Evolutionary conservation across 1,140 invertebrate genomes (phyloP).

Genomic region (fruit fly (Drosophila melanogaster)): Release_6_plus_ISO1_MT NC_004354.4:1850001-1850500

Average conservation of each 20-base stretch:
- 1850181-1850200: constrained; percentile 22
- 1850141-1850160: not conserved
- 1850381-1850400: too few species aligned
- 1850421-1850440: too few species aligned
- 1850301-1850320: constrained; percentile 13
- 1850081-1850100: too few species aligned
- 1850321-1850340: constrained; percentile 8
- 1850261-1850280: constrained; percentile 1
- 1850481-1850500: too few species aligned
- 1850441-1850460: not conserved
- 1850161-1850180: not conserved
- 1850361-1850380: not conserved
- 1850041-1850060: too few species aligned
- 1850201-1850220: constrained; percentile 52
- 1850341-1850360: not conserved
- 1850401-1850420: too few species aligned
- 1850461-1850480: not conserved
- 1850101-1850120: too few species aligned
- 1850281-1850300: constrained; percentile 25
- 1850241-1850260: not conserved
- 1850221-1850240: not conserved
- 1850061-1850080: too few species aligned
- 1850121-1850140: too few species aligned
- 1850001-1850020: too few species aligned
- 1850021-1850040: too few species aligned